These are phyloP conservation scores for Arvicanthis niloticus DNA, from an alignment of 2,113 vertebrate species.

Conservation along the genomic window DNA sequence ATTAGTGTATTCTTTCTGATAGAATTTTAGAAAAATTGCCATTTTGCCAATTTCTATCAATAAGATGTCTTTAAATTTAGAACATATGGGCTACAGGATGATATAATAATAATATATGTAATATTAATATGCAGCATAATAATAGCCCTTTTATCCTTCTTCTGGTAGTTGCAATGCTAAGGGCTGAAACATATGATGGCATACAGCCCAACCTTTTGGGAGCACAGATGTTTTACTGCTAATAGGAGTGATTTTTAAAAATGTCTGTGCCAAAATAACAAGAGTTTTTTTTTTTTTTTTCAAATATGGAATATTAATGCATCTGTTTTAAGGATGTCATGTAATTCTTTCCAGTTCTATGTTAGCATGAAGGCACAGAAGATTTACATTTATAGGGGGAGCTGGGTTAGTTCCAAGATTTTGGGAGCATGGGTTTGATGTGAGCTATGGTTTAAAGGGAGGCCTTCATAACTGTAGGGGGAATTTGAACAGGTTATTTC, in stretches of 20 bases:
- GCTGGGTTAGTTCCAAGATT: background rate
- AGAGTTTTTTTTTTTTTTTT: background rate
- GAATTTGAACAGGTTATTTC: background rate
- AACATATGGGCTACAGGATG: background rate
- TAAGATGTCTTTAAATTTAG: conserved; percentile 13
- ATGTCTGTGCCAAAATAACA: background rate
- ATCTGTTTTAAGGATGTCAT: conserved; percentile 36
- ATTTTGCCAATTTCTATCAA: background rate
- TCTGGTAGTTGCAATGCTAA: background rate
- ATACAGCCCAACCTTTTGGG: background rate
- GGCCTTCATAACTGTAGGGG: background rate
- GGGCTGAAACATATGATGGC: background rate
- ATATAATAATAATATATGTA: background rate
- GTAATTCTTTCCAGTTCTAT: conserved; percentile 6
- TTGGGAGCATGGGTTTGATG: background rate
- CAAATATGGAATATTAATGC: background rate
- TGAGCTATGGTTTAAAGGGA: background rate
- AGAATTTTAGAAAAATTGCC: background rate
- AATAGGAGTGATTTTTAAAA: conserved; percentile 6
- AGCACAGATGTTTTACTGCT: conserved; percentile 54
- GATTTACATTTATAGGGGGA: conserved; percentile 3
- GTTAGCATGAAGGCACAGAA: background rate
- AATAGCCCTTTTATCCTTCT: background rate
- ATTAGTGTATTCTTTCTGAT: background rate
- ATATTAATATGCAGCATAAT: background rate